Percentiles rank a stretch among this genome's conserved stretches.
Evolutionary conservation across 2,888 invertebrate species (phyloP).

Genomic region (Megastigmus dorsalis): DNA sequence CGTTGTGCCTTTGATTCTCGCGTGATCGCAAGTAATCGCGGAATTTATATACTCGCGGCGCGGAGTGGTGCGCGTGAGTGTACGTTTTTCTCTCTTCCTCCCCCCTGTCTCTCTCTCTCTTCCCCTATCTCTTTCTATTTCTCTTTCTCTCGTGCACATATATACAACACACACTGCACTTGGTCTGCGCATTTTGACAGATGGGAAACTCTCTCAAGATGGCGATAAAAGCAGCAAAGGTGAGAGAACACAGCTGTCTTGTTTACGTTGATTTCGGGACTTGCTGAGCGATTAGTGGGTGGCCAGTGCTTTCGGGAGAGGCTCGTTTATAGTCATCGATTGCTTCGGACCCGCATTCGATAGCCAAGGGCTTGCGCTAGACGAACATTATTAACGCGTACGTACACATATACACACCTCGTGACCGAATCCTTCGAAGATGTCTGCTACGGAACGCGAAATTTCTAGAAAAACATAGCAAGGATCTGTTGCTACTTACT

Average conservation of each 20-base stretch:
- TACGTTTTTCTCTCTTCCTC: neutral
- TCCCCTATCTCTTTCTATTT: neutral
- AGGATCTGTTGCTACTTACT: neutral
- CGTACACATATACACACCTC: neutral
- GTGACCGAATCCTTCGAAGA: neutral
- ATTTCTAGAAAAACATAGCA: conserved; percentile 33
- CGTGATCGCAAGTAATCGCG: too few relatives aligned
- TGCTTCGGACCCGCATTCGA: too few relatives aligned
- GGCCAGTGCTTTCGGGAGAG: too few relatives aligned
- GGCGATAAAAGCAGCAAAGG: conserved; percentile 50
- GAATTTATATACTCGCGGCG: too few relatives aligned
- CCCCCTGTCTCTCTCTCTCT: conserved; percentile 38
- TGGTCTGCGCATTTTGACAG: conserved; percentile 46
- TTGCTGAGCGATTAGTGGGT: too few relatives aligned
- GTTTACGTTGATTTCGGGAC: conserved; percentile 30
- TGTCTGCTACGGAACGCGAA: conserved; percentile 26
- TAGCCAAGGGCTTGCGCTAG: too few relatives aligned
- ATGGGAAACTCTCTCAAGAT: conserved; percentile 53
- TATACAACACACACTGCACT: too few relatives aligned
- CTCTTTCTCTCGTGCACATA: too few relatives aligned
- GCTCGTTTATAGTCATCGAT: too few relatives aligned
- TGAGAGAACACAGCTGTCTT: conserved; percentile 40
- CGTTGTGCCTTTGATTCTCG: too few relatives aligned
- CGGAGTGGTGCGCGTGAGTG: conserved; percentile 1
- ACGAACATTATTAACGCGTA: too few relatives aligned